A percentile compares a stretch with the other conserved stretches of the same genome.
phyloP scores from a whole-genome alignment of 2,888 invertebrate species.

The Microctonus hyperodae region DNA sequence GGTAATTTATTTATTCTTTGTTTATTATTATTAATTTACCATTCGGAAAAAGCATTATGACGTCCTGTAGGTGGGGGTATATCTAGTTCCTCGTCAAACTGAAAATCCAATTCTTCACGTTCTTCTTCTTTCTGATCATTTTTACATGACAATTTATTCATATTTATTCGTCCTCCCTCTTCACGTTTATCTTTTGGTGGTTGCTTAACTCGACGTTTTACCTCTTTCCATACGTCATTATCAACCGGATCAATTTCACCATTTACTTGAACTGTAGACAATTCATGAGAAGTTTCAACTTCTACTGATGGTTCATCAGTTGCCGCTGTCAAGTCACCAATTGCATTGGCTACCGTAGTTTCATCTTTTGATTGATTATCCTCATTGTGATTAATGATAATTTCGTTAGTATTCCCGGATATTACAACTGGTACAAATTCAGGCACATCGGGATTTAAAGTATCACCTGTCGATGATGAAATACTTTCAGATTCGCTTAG shows the following conservation, averaged over 20 bases:
- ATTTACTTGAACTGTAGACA: conserved; percentile 41
- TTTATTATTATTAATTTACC: conserved; percentile 63
- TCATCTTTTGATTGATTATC: conserved; percentile 27
- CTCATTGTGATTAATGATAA: conserved; percentile 34
- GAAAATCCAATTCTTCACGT: conserved; percentile 91
- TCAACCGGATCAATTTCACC: conserved; percentile 45
- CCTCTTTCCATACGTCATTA: conserved; percentile 70
- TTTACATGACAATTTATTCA: neutral
- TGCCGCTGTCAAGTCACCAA: neutral
- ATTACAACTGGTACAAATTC: conserved; percentile 78
- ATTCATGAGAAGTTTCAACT: conserved; percentile 21
- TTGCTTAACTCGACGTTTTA: conserved; percentile 62
- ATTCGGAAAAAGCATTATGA: conserved; percentile 82
- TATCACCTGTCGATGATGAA: conserved; percentile 64
- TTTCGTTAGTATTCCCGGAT: conserved; percentile 48
- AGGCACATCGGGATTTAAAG: conserved; percentile 84
- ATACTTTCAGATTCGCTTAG: conserved; percentile 52
- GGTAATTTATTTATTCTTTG: conserved; percentile 3
- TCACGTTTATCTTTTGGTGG: conserved; percentile 55
- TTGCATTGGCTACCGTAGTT: neutral
- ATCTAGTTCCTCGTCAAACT: conserved; percentile 96
- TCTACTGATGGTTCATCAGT: conserved; percentile 17
- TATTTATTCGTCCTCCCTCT: conserved; percentile 42
- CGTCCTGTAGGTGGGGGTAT: conserved; percentile 76
- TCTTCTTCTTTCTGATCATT: conserved; percentile 54